Conservation (phyloP, 2,113 vertebrate species). For the Scomber japonicus region DNA sequence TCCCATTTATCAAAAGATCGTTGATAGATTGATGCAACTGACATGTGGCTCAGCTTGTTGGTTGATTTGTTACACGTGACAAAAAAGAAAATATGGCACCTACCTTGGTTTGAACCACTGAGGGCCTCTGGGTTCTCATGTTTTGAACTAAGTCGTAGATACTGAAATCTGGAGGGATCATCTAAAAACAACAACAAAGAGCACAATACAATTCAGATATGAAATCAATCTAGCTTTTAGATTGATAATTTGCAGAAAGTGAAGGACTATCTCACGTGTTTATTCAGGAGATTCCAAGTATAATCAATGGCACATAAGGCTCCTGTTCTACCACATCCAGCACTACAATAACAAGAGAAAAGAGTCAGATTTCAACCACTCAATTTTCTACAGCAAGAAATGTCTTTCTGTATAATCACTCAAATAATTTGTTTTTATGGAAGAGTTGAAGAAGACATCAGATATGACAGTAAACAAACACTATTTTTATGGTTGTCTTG, state of each 20-base stretch:
- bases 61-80: not conserved
- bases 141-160: constrained; percentile 90
- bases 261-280: constrained; percentile 83
- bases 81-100: not conserved
- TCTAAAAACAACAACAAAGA: constrained; percentile 79
- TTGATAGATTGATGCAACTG: not conserved
- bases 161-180: constrained; percentile 90
- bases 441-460: not conserved
- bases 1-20: not conserved
- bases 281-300: constrained; percentile 92
- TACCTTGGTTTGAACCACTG: constrained; percentile 97
- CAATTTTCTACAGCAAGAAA: not conserved
- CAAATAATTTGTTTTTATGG: not conserved
- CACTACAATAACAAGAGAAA: constrained; percentile 81
- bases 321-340: constrained; percentile 96
- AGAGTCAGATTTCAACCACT: not conserved
- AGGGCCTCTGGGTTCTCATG: constrained; percentile 95
- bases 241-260: not conserved
- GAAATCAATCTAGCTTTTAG: not conserved
- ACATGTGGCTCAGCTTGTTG: constrained; percentile 31
- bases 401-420: not conserved
- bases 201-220: not conserved
- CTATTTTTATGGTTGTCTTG: not conserved
- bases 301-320: constrained; percentile 95
- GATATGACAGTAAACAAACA: not conserved